Percentiles rank a stretch among this genome's conserved stretches.
These are phyloP conservation scores for Macrobrachium nipponense DNA, from an alignment of 1,140 invertebrate genomes.

Conservation along the genomic window DNA sequence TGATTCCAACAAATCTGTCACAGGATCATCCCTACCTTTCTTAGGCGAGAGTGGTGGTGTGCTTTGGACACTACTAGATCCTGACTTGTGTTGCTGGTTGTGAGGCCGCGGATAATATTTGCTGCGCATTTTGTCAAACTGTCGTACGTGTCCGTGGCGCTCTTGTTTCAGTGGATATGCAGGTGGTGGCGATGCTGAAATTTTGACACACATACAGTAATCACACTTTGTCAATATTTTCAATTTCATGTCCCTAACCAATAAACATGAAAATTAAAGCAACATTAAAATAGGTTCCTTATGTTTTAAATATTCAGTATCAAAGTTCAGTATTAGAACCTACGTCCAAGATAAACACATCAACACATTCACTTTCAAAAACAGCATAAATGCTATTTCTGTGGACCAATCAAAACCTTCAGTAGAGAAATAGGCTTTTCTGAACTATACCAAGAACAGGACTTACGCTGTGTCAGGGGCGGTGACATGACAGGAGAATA, in stretches of 20 bases:
- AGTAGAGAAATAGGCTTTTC: background rate
- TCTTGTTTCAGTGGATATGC: slow-evolving; percentile 79
- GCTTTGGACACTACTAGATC: slow-evolving; percentile 64
- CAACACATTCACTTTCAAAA: too few species aligned
- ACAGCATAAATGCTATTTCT: too few species aligned
- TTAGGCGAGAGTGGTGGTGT: slow-evolving; percentile 73
- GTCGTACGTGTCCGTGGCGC: slow-evolving; percentile 79
- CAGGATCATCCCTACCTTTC: slow-evolving; percentile 70
- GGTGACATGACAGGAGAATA: slow-evolving; percentile 68
- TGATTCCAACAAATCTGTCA: background rate
- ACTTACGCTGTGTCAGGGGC: slow-evolving; percentile 59
- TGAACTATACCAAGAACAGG: background rate
- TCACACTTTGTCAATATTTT: too few species aligned
- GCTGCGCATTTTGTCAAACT: slow-evolving; percentile 80
- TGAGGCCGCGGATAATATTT: slow-evolving; percentile 71
- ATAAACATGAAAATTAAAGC: too few species aligned
- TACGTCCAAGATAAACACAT: too few species aligned
- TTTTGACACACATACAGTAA: background rate
- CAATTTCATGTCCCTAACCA: too few species aligned
- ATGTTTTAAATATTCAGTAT: too few species aligned
- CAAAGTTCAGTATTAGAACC: too few species aligned
- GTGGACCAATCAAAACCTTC: too few species aligned
- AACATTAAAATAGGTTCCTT: too few species aligned
- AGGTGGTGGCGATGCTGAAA: slow-evolving; percentile 71
- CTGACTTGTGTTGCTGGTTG: slow-evolving; percentile 46